A percentile compares a stretch with the other conserved stretches of the same genome.
Evolutionary conservation across 1,140 invertebrate species (phyloP).

Genomic region (Meteorus sp.): DNA sequence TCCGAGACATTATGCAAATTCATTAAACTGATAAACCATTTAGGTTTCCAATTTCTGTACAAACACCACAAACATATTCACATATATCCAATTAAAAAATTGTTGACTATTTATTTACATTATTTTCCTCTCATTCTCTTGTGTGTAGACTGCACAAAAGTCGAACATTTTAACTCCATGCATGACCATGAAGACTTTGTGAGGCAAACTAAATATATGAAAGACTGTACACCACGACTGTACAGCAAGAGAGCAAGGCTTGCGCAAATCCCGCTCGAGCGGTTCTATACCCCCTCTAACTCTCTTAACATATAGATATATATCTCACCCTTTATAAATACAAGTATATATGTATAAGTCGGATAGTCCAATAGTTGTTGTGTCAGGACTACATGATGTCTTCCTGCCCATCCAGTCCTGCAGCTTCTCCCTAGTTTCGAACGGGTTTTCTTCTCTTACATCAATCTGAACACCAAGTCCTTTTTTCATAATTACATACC

Average conservation of each 20-base stretch:
- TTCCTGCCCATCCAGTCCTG: constrained; percentile 14
- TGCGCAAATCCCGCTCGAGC: constrained; percentile 6
- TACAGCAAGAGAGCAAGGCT: background rate
- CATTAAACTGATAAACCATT: background rate
- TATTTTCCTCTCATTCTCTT: no score
- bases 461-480: constrained; percentile 1
- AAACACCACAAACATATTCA: no score
- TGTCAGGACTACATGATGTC: constrained; percentile 13
- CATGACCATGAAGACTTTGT: no score
- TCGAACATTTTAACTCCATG: no score
- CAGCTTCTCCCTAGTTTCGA: constrained; percentile 5
- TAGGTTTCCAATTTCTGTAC: background rate
- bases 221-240: no score
- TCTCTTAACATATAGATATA: background rate
- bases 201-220: no score
- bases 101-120: no score
- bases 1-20: background rate
- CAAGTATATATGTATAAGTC: background rate
- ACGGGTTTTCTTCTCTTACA: constrained; percentile 19
- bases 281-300: constrained; percentile 6
- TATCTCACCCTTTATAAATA: background rate
- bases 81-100: no score
- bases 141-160: no score
- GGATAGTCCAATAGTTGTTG: background rate
- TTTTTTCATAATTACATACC: background rate